Evolutionary conservation across 2,113 vertebrate genomes (phyloP), one percentile per base, ranked within the genome.

Genomic region (Alosa alosa): DNA sequence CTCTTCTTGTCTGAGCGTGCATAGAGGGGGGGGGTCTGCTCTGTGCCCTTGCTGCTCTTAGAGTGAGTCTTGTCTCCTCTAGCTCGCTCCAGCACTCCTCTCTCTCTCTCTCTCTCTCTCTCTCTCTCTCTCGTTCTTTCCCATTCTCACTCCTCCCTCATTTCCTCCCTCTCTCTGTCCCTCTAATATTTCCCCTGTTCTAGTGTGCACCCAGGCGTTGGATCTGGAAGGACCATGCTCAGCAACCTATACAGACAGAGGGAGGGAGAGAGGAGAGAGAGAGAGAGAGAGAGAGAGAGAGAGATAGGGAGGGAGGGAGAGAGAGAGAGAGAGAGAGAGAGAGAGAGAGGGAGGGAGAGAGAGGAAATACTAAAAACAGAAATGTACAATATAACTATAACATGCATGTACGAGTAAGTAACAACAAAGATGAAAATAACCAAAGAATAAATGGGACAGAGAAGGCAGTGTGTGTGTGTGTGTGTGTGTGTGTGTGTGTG

Each of bases 41-140:
- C 31, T 84, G 64, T 25, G 57, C 18, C 13, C 82, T 75, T 83
- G 82, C 85, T 57, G 85, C 55, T 60, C 46, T 20, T 41, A 52
- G 84, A 81, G 15, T 60, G 82, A 82, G 57, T 82, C 82, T 86
- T 31, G 83, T 36, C 82, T 82, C 52, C 84, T 64, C 72, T 64
- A 46, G 82, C 39, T 82, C 25, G 15, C 57, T 81, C 47, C 57
- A 57, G 47, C 78, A 45, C 85, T 85, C 57, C 84, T 60, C 72
- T 60, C 82, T 47, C 85, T 52, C 72, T 45, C 60, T 88, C 82
- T 64, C 44, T 46, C 85, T 82, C 64, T 36, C 64, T 31, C n/a
- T 36, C n/a, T 72, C 25, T 72, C 9, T 72, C 64, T 72, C 31
- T 72, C 52, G 46, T n/a, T 78, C 49, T 44, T 50, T 86, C 72